Evolutionary conservation across 2,888 invertebrate species (phyloP).

Genomic region (Vanessa cardui): DNA sequence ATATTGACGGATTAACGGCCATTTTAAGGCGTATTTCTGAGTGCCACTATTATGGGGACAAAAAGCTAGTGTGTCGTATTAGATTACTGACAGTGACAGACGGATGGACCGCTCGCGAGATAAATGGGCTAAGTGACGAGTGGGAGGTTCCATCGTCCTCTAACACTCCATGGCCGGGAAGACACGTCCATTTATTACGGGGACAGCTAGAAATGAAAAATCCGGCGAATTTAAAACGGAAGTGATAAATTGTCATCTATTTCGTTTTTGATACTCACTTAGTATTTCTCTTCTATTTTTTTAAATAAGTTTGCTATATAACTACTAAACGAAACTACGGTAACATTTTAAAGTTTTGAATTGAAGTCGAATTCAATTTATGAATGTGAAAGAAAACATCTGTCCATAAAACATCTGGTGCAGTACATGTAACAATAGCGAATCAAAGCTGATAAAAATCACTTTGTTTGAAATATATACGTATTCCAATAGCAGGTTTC

Average conservation of each 20-base stretch:
- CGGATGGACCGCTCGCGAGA: conserved; percentile 75
- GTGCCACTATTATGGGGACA: conserved; percentile 75
- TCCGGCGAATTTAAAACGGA: conserved; percentile 59
- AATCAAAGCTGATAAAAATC: no score
- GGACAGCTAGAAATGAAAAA: conserved; percentile 67
- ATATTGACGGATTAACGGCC: conserved; percentile 68
- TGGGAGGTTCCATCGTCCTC: conserved; percentile 63
- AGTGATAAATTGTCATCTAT: conserved; percentile 36
- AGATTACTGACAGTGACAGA: conserved; percentile 80
- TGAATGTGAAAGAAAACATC: conserved; percentile 28
- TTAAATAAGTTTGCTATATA: no score
- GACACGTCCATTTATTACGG: conserved; percentile 68
- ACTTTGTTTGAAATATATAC: no score
- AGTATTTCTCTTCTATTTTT: no score
- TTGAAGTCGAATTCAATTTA: conserved; percentile 1
- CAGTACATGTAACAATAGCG: not conserved
- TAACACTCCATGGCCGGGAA: conserved; percentile 53
- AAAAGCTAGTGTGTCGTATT: conserved; percentile 81
- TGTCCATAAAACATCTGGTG: conserved; percentile 3
- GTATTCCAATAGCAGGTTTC: no score
- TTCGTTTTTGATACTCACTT: conserved; percentile 3
- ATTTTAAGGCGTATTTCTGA: conserved; percentile 68
- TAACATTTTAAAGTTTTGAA: not conserved
- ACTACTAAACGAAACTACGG: no score
- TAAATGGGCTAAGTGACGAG: conserved; percentile 81